Evolutionary conservation across 2,113 vertebrate species (phyloP).

Genomic region (Dromaius novaehollandiae): DNA sequence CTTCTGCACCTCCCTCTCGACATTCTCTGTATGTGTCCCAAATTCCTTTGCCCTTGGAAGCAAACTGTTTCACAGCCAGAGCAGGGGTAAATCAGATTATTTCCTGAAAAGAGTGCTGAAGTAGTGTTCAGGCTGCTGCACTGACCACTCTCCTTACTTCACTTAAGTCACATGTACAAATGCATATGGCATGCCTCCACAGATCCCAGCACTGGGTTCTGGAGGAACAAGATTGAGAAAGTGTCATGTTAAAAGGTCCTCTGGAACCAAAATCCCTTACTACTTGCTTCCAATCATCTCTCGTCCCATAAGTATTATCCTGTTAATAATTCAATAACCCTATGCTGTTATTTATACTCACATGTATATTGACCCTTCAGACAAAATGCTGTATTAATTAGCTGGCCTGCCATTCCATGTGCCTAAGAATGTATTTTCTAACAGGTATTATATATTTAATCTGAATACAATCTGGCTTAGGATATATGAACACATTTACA

Average conservation of each 20-base stretch:
- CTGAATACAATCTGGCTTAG: background rate
- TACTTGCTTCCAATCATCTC: background rate
- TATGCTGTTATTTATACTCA: background rate
- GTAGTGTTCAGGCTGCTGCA: background rate
- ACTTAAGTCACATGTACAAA: accelerated
- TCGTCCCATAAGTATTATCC: background rate
- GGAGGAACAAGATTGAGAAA: background rate
- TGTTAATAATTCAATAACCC: background rate
- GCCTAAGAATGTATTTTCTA: background rate
- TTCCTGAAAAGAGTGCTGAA: background rate
- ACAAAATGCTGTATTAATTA: background rate
- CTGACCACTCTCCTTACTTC: background rate
- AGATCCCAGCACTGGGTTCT: background rate
- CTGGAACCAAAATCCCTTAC: background rate
- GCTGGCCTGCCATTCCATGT: background rate
- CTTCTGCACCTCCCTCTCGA: background rate
- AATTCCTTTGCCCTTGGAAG: background rate
- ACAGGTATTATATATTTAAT: background rate
- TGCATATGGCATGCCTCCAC: background rate
- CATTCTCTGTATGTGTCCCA: background rate
- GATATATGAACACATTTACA: background rate
- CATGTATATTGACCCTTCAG: background rate
- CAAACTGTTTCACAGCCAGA: background rate
- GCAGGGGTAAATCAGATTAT: background rate
- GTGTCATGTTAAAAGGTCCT: background rate